phyloP scores from a whole-genome alignment of 2,113 vertebrate species.

The Tympanuchus pallidicinctus region DNA sequence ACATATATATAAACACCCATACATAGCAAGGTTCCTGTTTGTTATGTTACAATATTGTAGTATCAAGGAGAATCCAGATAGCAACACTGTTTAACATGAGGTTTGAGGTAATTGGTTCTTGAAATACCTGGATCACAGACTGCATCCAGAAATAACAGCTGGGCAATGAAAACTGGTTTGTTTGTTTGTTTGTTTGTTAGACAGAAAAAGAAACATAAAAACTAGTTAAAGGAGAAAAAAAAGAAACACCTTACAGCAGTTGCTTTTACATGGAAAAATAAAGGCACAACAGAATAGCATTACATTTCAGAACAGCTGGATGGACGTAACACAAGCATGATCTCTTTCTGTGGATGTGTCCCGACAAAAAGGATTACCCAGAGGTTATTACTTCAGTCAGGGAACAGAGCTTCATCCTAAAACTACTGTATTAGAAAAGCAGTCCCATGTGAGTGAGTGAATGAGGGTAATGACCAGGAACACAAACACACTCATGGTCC shows the following conservation, averaged over 20 bases:
- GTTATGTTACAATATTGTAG: constrained; percentile 70
- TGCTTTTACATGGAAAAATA: constrained; percentile 81
- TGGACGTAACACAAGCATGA: constrained; percentile 30
- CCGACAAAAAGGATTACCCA: background rate
- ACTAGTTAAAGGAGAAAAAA: background rate
- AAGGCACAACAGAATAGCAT: constrained; percentile 85
- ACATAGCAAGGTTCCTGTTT: constrained; percentile 73
- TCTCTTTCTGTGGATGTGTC: constrained; percentile 35
- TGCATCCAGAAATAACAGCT: constrained; percentile 81
- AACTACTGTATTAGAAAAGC: background rate
- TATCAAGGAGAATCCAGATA: constrained; percentile 78
- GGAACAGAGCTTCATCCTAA: background rate
- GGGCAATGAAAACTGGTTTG: constrained; percentile 67
- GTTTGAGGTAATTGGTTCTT: constrained; percentile 92
- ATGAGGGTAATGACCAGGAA: background rate
- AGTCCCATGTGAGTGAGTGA: background rate
- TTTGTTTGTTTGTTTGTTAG: background rate
- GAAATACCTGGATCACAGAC: constrained; percentile 84
- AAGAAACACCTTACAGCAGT: constrained; percentile 79
- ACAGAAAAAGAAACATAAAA: constrained; percentile 55
- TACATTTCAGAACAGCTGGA: constrained; percentile 65
- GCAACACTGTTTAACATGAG: constrained; percentile 83
- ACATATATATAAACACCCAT: constrained; percentile 63
- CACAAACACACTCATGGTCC: background rate
- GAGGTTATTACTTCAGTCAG: background rate